A percentile compares a stretch with the other conserved stretches of the same genome.
These are phyloP conservation scores for Apogon talboti DNA, from an alignment of 2,797 vertebrate genomes.

Conservation along the genomic window DNA sequence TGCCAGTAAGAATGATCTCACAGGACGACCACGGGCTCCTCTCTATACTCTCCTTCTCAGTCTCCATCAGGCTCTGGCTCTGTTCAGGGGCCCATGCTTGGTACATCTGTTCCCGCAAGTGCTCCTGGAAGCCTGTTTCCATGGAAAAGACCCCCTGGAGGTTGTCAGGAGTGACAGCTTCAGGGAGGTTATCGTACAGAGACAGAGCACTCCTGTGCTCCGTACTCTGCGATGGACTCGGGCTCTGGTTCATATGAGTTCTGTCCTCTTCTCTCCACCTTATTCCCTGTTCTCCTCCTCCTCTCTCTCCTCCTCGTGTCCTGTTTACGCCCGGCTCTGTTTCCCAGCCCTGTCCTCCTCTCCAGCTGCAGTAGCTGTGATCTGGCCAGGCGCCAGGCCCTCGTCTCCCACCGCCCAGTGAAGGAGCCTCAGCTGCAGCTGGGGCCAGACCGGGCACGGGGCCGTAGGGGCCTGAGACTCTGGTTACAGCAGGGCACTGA, in stretches of 20 bases:
- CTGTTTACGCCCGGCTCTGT: constrained; percentile 47
- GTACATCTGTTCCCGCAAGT: constrained; percentile 34
- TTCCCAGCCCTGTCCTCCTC: constrained; percentile 56
- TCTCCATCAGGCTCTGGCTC: constrained; percentile 40
- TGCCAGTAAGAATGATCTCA: constrained; percentile 66
- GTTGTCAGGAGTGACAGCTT: constrained; percentile 37
- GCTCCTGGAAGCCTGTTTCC: constrained; percentile 60
- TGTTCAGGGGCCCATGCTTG: constrained; percentile 41
- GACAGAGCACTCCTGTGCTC: constrained; percentile 76
- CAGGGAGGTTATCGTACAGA: constrained; percentile 80
- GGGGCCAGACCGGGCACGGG: constrained; percentile 63
- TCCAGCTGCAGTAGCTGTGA: constrained; percentile 75
- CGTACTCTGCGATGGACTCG: constrained; percentile 55
- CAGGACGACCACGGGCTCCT: constrained; percentile 75
- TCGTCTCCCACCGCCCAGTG: constrained; percentile 56
- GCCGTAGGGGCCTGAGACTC: constrained; percentile 56
- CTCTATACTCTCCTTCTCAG: constrained; percentile 40
- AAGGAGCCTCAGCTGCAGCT: constrained; percentile 72
- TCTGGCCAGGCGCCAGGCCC: constrained; percentile 75
- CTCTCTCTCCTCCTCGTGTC: constrained; percentile 54
- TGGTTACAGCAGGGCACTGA: constrained; percentile 64
- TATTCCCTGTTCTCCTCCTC: constrained; percentile 49
- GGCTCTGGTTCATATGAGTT: constrained; percentile 48
- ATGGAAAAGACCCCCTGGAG: constrained; percentile 50
- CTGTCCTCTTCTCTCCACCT: constrained; percentile 49